Evolutionary conservation across 2,113 vertebrate genomes (phyloP).

Genomic region (Vulpes vulpes): DNA sequence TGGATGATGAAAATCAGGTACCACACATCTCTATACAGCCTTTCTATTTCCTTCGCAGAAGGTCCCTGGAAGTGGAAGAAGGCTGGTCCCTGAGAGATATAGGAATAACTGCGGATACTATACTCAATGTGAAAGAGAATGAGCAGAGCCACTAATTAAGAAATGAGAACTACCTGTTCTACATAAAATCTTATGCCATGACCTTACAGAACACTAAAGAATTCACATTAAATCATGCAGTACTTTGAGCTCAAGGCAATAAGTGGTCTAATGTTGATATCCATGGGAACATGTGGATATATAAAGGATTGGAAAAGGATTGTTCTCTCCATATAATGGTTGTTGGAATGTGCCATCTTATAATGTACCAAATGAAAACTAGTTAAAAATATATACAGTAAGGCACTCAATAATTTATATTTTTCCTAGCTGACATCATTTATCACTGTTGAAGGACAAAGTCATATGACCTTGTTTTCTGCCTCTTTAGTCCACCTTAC

Average conservation of each 20-base stretch:
- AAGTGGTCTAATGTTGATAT: background rate
- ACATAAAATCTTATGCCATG: background rate
- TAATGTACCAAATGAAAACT: background rate
- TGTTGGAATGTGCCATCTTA: background rate
- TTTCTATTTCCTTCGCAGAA: background rate
- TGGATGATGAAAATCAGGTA: background rate
- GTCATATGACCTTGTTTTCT: background rate
- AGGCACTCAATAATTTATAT: background rate
- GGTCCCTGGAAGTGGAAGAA: background rate
- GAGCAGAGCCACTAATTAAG: background rate
- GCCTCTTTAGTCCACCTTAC: background rate
- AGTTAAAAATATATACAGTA: background rate
- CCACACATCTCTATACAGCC: background rate
- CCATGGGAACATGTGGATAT: background rate
- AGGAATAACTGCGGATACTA: background rate
- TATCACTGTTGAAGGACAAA: background rate
- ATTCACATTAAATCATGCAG: background rate
- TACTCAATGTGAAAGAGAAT: background rate
- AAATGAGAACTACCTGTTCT: background rate
- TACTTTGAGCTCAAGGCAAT: background rate
- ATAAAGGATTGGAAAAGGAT: background rate
- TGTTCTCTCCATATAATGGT: background rate
- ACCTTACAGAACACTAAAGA: background rate
- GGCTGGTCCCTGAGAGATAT: background rate
- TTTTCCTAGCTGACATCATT: background rate